Evolutionary conservation across 1,140 invertebrate genomes (phyloP).

Genomic region (Ylistrum balloti): DNA sequence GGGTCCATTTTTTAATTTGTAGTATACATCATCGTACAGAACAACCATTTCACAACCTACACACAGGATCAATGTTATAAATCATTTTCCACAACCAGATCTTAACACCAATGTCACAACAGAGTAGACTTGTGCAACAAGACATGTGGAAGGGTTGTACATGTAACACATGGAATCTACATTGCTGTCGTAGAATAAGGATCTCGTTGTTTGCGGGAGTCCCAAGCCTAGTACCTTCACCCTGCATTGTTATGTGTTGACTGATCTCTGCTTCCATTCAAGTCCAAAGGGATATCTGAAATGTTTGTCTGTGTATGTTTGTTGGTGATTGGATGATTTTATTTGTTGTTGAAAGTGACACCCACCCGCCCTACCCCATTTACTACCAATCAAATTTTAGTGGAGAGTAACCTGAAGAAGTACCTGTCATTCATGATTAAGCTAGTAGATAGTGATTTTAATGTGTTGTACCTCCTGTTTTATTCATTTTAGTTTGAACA

Average conservation of each 20-base stretch:
- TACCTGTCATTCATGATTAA: not conserved
- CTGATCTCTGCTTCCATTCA: constrained; percentile 12
- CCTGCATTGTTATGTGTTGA: not conserved
- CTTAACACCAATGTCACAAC: not conserved
- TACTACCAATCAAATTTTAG: not conserved
- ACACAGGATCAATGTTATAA: not conserved
- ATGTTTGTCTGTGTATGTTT: not conserved
- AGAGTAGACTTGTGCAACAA: not conserved
- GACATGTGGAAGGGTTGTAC: not conserved
- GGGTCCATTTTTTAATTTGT: not conserved
- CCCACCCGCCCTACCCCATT: too few species aligned
- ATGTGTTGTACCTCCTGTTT: not conserved
- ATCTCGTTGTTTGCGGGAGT: not conserved
- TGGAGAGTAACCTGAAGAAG: not conserved
- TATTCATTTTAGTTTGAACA: not conserved
- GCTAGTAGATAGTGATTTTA: not conserved
- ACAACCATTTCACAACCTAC: not conserved
- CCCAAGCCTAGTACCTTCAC: not conserved
- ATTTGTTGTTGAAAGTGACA: not conserved
- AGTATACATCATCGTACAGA: constrained; percentile 8
- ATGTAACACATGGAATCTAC: not conserved
- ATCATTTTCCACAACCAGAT: not conserved
- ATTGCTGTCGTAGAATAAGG: not conserved
- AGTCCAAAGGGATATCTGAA: not conserved
- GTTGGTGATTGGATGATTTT: not conserved